Conservation (phyloP, 2,888 invertebrate species). For the Epinotia brunnichana region DNA sequence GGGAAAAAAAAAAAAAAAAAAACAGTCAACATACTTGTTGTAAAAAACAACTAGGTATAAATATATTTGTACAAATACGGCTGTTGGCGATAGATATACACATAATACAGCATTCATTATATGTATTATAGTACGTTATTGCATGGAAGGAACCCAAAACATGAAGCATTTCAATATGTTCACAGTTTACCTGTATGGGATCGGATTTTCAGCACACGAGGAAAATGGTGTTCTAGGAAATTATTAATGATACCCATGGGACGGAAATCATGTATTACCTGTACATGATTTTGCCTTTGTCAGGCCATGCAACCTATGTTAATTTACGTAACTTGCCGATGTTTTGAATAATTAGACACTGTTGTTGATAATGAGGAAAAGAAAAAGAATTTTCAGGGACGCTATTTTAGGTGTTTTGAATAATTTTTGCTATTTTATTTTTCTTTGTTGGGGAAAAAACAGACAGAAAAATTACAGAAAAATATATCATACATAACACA, state of each 20-base stretch:
- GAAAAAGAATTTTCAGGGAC: background rate
- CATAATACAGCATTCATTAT: too few relatives aligned
- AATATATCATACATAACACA: too few relatives aligned
- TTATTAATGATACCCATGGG: conserved; percentile 4
- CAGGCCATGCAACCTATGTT: background rate
- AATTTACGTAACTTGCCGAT: background rate
- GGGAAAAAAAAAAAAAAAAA: too few relatives aligned
- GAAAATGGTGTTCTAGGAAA: conserved; percentile 32
- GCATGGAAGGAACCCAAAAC: background rate
- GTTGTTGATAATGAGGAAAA: background rate
- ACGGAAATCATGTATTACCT: conserved; percentile 13
- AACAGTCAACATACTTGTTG: too few relatives aligned
- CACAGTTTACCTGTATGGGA: conserved; percentile 7
- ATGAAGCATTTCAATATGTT: conserved; percentile 1
- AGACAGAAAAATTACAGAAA: too few relatives aligned
- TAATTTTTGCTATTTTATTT: too few relatives aligned
- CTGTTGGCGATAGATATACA: too few relatives aligned
- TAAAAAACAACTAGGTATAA: too few relatives aligned
- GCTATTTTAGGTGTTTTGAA: background rate
- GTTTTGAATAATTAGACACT: conserved; percentile 10
- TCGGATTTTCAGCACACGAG: conserved; percentile 16
- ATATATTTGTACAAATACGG: too few relatives aligned
- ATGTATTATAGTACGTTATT: background rate
- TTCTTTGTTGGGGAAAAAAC: too few relatives aligned
- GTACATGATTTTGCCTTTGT: background rate